These are phyloP conservation scores for Trichogramma dendrolimi DNA, from an alignment of 2,888 invertebrate species.

Conservation along the genomic window DNA sequence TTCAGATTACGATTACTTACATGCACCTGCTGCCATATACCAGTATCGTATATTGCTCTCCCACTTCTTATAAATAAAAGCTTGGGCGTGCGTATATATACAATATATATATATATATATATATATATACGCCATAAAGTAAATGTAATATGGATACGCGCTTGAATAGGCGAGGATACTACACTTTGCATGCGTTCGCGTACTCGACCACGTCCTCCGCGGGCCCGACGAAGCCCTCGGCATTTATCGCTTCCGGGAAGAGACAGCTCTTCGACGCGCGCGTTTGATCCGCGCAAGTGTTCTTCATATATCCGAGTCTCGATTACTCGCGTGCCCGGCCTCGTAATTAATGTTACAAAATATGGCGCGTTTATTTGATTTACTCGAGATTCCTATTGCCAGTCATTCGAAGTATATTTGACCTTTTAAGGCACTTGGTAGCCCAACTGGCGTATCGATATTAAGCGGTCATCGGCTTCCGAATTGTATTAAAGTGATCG, in stretches of 20 bases:
- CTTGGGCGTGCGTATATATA: background rate
- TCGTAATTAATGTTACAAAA: no score
- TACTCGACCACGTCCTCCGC: conserved; percentile 26
- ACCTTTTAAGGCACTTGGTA: no score
- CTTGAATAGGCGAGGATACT: background rate
- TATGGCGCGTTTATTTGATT: no score
- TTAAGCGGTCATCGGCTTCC: no score
- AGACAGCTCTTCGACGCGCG: conserved; percentile 28
- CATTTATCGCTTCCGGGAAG: conserved; percentile 43
- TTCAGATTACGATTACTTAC: no score
- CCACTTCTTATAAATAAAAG: conserved; percentile 2
- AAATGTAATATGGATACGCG: background rate
- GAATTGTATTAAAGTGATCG: no score
- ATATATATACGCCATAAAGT: background rate
- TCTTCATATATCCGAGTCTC: no score
- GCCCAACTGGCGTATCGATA: no score
- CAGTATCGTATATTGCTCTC: background rate
- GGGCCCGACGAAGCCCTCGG: conserved; percentile 33
- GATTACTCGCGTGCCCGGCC: no score
- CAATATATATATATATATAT: background rate
- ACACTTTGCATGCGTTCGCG: background rate
- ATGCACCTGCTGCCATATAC: conserved; percentile 2
- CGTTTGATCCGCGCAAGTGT: background rate
- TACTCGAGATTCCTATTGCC: no score
- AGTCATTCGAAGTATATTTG: no score